Percentiles rank a stretch among this genome's conserved stretches.
Conservation (phyloP, 2,888 invertebrate species). For the Thelaira solivaga region DNA sequence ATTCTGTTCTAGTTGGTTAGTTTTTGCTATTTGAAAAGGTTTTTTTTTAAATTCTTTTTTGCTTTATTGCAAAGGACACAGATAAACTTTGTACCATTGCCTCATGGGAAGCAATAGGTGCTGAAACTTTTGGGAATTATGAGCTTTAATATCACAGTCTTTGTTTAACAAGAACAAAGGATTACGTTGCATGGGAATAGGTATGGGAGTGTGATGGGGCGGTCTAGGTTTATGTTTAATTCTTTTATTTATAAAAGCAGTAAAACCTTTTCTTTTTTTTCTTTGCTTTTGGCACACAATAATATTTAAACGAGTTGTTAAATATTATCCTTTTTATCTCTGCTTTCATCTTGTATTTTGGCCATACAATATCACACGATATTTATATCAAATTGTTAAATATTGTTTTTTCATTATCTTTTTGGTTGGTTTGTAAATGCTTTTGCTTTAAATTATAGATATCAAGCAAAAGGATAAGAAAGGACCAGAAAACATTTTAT, state of each 20-base stretch:
- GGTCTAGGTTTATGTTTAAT: constrained; percentile 10
- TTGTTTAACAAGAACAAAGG: constrained; percentile 45
- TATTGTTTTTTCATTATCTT: neutral
- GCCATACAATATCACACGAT: constrained; percentile 5
- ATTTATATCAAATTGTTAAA: neutral
- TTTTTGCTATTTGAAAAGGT: neutral
- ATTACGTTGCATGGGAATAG: neutral
- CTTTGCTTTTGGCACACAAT: constrained; percentile 9
- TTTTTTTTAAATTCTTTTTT: too few relatives aligned
- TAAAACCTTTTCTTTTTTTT: neutral
- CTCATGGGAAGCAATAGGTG: constrained; percentile 12
- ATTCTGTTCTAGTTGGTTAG: constrained; percentile 7
- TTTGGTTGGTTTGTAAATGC: neutral
- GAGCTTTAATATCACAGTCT: constrained; percentile 34
- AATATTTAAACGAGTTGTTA: neutral
- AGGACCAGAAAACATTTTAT: too few relatives aligned
- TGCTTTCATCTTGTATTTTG: constrained; percentile 3
- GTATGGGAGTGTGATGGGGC: neutral
- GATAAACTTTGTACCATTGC: constrained; percentile 13
- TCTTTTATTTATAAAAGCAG: neutral
- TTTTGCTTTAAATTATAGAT: neutral
- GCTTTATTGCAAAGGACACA: neutral
- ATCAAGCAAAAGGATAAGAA: too few relatives aligned
- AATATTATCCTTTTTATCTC: neutral
- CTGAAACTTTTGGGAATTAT: constrained; percentile 31